Percentiles rank a stretch among this genome's conserved stretches.
Evolutionary conservation across 2,113 vertebrate species (phyloP).

Genomic region (human): GRCh38 chr4:72601001-72601500

Average conservation of each 20-base stretch:
- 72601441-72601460: background rate
- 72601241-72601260: background rate
- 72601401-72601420: no score
- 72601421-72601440: no score
- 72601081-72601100: background rate
- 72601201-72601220: background rate
- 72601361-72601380: background rate
- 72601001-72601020: background rate
- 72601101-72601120: background rate
- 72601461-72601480: background rate
- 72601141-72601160: background rate
- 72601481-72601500: constrained; percentile 4
- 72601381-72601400: background rate
- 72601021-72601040: background rate
- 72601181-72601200: background rate
- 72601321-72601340: background rate
- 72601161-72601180: background rate
- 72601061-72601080: no score
- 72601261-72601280: background rate
- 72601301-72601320: background rate
- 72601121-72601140: background rate
- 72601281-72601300: background rate
- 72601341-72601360: background rate
- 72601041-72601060: background rate
- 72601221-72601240: background rate